These are phyloP conservation scores for Cephus sareptanus DNA, from an alignment of 2,888 invertebrate species.

Conservation along the genomic window DNA sequence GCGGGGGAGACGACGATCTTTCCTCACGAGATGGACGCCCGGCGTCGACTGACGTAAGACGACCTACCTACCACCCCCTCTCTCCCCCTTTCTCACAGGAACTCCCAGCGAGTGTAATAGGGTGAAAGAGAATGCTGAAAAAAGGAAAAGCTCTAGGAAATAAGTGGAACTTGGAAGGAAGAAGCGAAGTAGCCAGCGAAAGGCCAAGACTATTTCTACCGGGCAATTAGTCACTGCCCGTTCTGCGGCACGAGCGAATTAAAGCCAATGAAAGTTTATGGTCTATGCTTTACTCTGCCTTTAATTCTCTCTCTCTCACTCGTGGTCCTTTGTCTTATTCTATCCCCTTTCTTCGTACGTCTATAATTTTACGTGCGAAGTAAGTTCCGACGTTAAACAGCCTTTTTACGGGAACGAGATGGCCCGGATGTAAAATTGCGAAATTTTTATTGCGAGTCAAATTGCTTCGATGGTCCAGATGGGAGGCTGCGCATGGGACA, in stretches of 20 bases:
- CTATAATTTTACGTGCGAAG: background rate
- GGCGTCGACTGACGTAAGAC: no score
- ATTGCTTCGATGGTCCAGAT: background rate
- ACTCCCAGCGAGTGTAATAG: conserved; percentile 6
- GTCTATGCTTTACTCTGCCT: conserved; percentile 10
- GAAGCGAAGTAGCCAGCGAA: background rate
- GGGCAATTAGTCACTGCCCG: conserved; percentile 38
- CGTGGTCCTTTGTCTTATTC: background rate
- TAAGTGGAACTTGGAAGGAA: background rate
- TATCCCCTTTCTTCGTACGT: background rate
- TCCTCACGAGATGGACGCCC: no score
- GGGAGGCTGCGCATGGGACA: background rate
- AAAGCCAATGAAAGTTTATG: conserved; percentile 39
- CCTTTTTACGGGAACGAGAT: background rate
- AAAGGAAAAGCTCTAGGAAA: no score
- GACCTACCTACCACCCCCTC: conserved; percentile 3
- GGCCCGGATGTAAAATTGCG: background rate
- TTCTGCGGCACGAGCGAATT: conserved; percentile 34
- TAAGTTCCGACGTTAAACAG: background rate
- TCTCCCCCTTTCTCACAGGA: background rate
- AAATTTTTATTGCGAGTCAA: background rate
- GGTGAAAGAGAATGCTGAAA: conserved; percentile 1
- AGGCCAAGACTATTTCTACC: conserved; percentile 18
- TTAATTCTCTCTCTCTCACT: background rate
- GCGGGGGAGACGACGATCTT: no score